A percentile compares a stretch with the other conserved stretches of the same genome.
These are phyloP conservation scores for Hiodon alosoides DNA, from an alignment of 2,113 vertebrate genomes.

Conservation along the genomic window DNA sequence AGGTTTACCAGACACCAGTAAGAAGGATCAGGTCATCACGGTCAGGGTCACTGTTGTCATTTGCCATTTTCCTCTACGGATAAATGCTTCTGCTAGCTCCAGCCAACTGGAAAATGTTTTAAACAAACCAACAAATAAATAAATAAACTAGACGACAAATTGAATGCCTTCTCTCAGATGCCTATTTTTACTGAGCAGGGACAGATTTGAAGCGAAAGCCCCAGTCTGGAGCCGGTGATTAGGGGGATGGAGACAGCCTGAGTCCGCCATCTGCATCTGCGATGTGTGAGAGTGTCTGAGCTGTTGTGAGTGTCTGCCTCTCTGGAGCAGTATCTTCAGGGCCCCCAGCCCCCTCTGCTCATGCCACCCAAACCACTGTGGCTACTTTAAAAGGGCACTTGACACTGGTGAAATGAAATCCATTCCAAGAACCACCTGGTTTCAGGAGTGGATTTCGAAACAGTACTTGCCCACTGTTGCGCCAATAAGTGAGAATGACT, in stretches of 20 bases:
- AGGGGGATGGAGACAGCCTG: background rate
- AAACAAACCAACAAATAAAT: too few species aligned
- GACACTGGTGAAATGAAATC: too few species aligned
- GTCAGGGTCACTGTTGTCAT: too few species aligned
- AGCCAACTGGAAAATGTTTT: too few species aligned
- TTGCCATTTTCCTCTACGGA: too few species aligned
- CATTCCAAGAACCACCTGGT: background rate
- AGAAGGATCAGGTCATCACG: too few species aligned
- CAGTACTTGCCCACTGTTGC: background rate
- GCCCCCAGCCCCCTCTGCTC: too few species aligned
- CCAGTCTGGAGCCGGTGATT: slow-evolving; percentile 7
- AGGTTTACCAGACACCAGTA: too few species aligned
- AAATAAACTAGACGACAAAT: background rate
- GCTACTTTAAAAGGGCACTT: background rate
- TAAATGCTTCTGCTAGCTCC: too few species aligned
- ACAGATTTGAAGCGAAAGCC: slow-evolving; percentile 7
- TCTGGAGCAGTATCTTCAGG: background rate
- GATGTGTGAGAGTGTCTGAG: background rate
- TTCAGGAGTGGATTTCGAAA: background rate
- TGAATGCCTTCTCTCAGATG: background rate
- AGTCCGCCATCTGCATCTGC: slow-evolving; percentile 8
- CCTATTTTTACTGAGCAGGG: slow-evolving; percentile 19
- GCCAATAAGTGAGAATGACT: too few species aligned
- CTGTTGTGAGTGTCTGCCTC: background rate
- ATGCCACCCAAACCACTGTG: slow-evolving; percentile 1